These are phyloP conservation scores for Origma solitaria DNA, from an alignment of 2,113 vertebrate genomes.

Conservation along the genomic window DNA sequence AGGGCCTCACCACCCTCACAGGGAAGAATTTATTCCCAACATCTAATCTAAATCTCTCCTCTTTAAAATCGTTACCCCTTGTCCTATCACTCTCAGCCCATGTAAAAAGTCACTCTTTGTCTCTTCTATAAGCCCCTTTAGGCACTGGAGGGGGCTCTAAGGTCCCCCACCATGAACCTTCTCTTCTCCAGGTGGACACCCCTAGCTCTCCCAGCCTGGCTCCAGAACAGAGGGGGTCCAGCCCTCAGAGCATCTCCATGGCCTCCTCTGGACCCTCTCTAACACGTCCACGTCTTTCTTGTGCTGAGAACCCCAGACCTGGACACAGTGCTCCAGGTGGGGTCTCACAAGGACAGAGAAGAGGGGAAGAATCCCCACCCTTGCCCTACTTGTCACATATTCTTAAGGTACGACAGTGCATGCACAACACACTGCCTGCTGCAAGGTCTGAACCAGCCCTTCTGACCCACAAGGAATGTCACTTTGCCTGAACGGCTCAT, in stretches of 20 bases:
- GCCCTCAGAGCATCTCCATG: neutral
- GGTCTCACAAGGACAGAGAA: neutral
- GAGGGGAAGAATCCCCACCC: neutral
- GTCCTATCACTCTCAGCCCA: neutral
- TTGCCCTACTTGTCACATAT: neutral
- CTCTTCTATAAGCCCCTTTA: neutral
- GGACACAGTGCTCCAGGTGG: neutral
- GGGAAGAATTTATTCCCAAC: neutral
- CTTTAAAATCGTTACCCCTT: neutral
- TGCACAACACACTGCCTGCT: neutral
- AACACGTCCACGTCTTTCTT: neutral
- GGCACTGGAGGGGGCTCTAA: neutral
- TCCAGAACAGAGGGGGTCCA: neutral
- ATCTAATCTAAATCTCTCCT: neutral
- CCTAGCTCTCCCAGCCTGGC: neutral
- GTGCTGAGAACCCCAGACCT: neutral
- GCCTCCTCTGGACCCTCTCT: neutral
- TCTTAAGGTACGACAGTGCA: neutral
- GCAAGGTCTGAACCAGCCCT: neutral
- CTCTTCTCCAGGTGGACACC: neutral
- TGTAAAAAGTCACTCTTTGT: neutral
- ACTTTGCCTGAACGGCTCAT: accelerated
- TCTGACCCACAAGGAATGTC: neutral
- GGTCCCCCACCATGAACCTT: neutral
- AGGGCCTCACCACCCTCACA: neutral